phyloP scores from a whole-genome alignment of 2,797 vertebrate species.

The Mormyrops attenuatus region DNA sequence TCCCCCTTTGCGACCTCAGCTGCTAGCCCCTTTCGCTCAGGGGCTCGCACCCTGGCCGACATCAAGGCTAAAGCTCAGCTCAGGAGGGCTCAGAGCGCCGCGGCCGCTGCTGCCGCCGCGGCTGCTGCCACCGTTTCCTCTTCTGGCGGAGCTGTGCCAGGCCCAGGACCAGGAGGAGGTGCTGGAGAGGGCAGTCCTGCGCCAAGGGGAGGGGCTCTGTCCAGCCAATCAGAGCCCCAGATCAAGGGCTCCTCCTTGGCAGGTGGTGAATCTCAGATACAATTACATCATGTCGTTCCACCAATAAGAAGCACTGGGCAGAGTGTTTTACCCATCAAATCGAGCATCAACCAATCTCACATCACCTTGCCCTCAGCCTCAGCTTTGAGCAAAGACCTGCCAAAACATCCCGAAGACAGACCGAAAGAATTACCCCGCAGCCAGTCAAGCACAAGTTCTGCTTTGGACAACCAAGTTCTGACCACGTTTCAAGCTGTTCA shows the following conservation, averaged over 20 bases:
- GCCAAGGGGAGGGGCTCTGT: slow-evolving; percentile 53
- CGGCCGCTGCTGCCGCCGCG: slow-evolving; percentile 65
- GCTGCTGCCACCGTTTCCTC: slow-evolving; percentile 53
- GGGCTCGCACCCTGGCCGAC: slow-evolving; percentile 90
- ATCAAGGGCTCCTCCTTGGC: slow-evolving; percentile 50
- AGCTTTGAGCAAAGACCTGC: slow-evolving; percentile 25
- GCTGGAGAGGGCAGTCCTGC: slow-evolving; percentile 40
- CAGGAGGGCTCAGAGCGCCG: slow-evolving; percentile 81
- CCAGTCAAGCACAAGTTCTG: slow-evolving; percentile 12
- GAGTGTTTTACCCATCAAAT: slow-evolving; percentile 37
- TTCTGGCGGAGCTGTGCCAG: slow-evolving; percentile 61
- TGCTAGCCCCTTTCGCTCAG: slow-evolving; percentile 77
- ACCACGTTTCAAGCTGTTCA: slow-evolving; percentile 16
- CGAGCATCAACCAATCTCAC: slow-evolving; percentile 36
- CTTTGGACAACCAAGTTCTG: background rate
- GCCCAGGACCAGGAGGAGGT: slow-evolving; percentile 73
- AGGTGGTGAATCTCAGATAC: slow-evolving; percentile 57
- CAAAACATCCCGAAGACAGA: slow-evolving; percentile 33
- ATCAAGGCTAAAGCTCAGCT: slow-evolving; percentile 96
- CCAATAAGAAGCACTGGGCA: slow-evolving; percentile 43
- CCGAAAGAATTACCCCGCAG: slow-evolving; percentile 21
- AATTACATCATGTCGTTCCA: slow-evolving; percentile 61
- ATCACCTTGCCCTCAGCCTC: slow-evolving; percentile 29
- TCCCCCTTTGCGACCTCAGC: slow-evolving; percentile 66
- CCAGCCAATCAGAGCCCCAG: slow-evolving; percentile 36